Evolutionary conservation across 2,797 vertebrate species (phyloP).

Genomic region (Pagetopsis macropterus): DNA sequence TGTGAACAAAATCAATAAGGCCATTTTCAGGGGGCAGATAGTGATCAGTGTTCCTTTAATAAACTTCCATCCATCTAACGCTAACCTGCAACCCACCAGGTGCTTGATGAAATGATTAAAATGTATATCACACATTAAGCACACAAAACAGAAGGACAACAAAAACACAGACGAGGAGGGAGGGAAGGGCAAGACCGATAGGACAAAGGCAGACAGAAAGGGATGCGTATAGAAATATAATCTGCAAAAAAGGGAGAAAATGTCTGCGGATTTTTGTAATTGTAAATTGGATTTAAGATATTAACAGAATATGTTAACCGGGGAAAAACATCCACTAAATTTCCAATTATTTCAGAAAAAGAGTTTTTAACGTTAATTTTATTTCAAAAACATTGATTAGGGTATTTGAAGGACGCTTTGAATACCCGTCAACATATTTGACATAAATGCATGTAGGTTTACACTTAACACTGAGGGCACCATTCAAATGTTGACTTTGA

Average conservation of each 20-base stretch:
- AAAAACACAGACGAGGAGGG: constrained; percentile 45
- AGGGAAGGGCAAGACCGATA: constrained; percentile 39
- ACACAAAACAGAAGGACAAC: constrained; percentile 50
- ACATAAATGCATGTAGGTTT: no score
- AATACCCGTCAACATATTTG: no score
- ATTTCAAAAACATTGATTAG: no score
- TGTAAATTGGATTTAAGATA: constrained; percentile 19
- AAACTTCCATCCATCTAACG: constrained; percentile 78
- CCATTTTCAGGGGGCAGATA: constrained; percentile 78
- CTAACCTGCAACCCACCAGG: constrained; percentile 62
- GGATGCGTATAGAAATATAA: constrained; percentile 21
- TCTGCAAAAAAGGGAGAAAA: constrained; percentile 17
- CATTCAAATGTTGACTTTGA: no score
- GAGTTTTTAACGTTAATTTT: not conserved
- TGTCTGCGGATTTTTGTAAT: constrained; percentile 1
- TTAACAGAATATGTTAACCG: constrained; percentile 12
- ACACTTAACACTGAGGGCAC: no score
- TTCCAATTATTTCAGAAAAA: constrained; percentile 4
- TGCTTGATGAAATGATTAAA: constrained; percentile 78
- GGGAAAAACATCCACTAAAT: not conserved
- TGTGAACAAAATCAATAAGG: constrained; percentile 79
- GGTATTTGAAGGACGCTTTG: no score
- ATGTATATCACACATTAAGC: constrained; percentile 73
- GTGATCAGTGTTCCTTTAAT: constrained; percentile 81
- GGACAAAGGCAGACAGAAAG: constrained; percentile 38